Evolutionary conservation across 2,113 vertebrate species (phyloP), one percentile per base, ranked within the genome.

Genomic region (Psettodes erumei): DNA sequence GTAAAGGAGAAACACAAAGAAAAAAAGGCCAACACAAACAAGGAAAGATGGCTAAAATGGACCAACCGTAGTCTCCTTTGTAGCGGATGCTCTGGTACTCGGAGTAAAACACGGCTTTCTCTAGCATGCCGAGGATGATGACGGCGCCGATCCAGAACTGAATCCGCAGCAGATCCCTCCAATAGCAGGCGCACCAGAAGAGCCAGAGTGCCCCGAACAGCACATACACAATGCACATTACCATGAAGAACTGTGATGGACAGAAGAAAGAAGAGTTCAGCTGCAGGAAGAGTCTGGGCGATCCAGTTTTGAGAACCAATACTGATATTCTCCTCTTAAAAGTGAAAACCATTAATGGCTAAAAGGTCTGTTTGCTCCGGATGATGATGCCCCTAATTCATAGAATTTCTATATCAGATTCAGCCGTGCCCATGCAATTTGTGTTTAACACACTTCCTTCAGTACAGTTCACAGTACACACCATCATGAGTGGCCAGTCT

Each of bases 91-190:
- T 98, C 92, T 97, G 96, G 89, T 96, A 98, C 76, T 98, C 97
- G 0, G 97, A 97, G 87, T 98, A 98, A 86, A 98, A 98, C n/a
- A 98, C 97, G 0, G 97, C 97, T 84, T 98, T 98, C 86, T 98
- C 97, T 0, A 98, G 91, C 96, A 98, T 97, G 45, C 97, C 97
- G 60, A 98, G 92, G 83, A 98, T 95, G 87, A 98, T 98, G 75
- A 98, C 97, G 0, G 95, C 96, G 0, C 97, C 96, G 37, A 98
- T 97, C 97, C 97, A 98, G 93, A 97, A 98, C 93, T 98, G 97
- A 89, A 98, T 97, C 85, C 97, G 92, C 75, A 98, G 86, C 54
- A 98, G 94, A 81, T 98, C 97, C 77, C 94, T 92, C 97, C 97
- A 98, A 63, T 97, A 98, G 85, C 96, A 97, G 53, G 94, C 96